Conservation (phyloP, 2,113 vertebrate genomes). For the Phyllostomus discolor region DNA sequence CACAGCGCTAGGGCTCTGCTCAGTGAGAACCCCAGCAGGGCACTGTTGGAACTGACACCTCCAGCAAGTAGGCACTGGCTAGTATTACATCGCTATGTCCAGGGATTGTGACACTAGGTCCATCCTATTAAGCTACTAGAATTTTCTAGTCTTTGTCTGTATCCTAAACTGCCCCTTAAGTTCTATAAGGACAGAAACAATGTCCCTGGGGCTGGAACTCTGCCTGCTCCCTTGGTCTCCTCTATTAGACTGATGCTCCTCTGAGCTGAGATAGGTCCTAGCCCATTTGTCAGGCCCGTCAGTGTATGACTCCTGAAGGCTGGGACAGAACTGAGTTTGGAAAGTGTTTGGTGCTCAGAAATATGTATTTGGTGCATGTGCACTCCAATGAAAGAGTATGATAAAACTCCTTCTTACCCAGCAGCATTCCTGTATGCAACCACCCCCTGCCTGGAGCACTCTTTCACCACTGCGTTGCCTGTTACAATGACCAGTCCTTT, state of each 20-base stretch:
- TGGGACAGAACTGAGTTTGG: not conserved
- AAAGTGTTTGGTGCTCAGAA: not conserved
- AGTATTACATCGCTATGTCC: not conserved
- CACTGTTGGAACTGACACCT: not conserved
- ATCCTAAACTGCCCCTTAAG: not conserved
- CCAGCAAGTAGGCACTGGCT: not conserved
- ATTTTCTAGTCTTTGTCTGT: not conserved
- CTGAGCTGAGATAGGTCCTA: not conserved
- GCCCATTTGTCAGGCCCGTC: not conserved
- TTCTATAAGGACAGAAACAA: not conserved
- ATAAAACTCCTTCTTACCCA: not conserved
- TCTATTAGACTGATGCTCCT: not conserved
- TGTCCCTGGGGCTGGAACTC: not conserved
- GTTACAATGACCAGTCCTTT: not conserved
- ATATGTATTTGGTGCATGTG: not conserved
- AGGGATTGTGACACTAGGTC: no score
- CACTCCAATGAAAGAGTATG: not conserved
- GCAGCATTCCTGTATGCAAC: not conserved
- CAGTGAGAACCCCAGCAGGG: not conserved
- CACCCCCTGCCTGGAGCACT: not conserved
- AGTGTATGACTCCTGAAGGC: not conserved
- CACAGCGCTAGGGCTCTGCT: not conserved
- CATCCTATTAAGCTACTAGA: no score
- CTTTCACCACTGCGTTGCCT: not conserved
- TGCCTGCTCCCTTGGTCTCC: not conserved